These are phyloP conservation scores for Mesochorus sp. DNA, from an alignment of 2,888 invertebrate species.

Conservation along the genomic window DNA sequence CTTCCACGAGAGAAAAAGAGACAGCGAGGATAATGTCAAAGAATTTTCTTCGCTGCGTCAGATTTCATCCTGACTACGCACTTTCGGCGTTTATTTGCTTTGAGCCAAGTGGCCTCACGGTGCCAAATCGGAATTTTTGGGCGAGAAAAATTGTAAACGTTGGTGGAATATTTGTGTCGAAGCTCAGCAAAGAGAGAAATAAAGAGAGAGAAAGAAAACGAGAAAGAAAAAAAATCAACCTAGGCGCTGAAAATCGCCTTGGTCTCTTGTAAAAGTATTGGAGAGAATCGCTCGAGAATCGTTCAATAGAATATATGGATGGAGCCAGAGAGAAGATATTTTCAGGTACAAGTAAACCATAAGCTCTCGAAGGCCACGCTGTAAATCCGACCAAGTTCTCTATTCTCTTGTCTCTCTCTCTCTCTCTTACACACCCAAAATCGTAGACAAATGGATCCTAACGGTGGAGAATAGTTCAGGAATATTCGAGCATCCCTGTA, in stretches of 20 bases:
- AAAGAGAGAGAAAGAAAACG: background rate
- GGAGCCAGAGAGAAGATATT: slow-evolving; percentile 26
- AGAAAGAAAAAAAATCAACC: slow-evolving; percentile 26
- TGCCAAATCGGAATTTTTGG: too few relatives aligned
- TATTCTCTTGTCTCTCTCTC: background rate
- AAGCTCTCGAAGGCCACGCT: slow-evolving; percentile 10
- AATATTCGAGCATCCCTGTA: slow-evolving; percentile 51
- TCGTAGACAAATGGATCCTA: slow-evolving; percentile 74
- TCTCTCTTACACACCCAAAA: slow-evolving; percentile 42
- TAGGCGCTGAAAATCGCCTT: slow-evolving; percentile 29
- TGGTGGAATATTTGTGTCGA: too few relatives aligned
- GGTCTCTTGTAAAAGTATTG: slow-evolving; percentile 30
- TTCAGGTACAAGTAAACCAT: slow-evolving; percentile 36
- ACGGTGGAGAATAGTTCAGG: slow-evolving; percentile 68
- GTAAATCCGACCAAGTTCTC: slow-evolving; percentile 46
- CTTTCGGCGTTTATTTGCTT: too few relatives aligned
- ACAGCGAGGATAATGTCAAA: too few relatives aligned
- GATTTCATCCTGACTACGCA: slow-evolving; percentile 24
- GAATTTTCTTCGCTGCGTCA: background rate
- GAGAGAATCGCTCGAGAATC: too few relatives aligned
- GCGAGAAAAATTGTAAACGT: too few relatives aligned
- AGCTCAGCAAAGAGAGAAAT: background rate
- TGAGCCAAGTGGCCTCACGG: too few relatives aligned
- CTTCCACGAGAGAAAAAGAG: too few relatives aligned
- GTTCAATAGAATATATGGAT: slow-evolving; percentile 19